Evolutionary conservation across 2,113 vertebrate species (phyloP), one percentile per base, ranked within the genome.

Genomic region (Mastomys coucha): DNA sequence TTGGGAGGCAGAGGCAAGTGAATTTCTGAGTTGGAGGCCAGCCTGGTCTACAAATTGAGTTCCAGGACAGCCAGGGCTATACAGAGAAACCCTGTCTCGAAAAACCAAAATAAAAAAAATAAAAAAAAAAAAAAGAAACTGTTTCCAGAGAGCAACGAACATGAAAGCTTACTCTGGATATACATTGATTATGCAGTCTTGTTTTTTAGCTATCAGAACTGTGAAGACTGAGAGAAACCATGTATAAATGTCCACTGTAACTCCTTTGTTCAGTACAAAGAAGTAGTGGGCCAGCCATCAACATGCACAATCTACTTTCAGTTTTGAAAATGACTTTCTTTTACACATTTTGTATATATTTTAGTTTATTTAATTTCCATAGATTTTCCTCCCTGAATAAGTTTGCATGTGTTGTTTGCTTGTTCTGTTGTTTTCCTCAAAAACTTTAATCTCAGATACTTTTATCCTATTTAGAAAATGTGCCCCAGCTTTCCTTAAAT

Each of bases 301-400:
- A 39, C 2, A 67, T 58, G 33, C 0, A 78, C 36, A 60, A 36
- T n/a, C 51, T 1, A 86, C 89, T 87, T 94, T 77, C 22, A 78
- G 5, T 81, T 96, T 96, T 58, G 22, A 90, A 97, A 93, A 93
- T 85, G 1, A 86, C 39, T 45, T 20, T 89, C 81, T 6, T 70
- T 87, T 0, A 81, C 0, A 91, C 4, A 9, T 10, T 84, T 94
- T 90, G 51, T 5, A 10, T 56, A 58, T 96, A 10, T 20, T 45
- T 86, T 69, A 88, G 10, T 24, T 84, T 91, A 84, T n/a, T 85
- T 85, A 63, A 22, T 14, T 69, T 95, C 51, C 2, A 2, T 51
- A 22, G 28, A 67, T 63, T 72, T 92, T 36, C 72, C 22, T 2
- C 49, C 89, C n/a, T 45, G 2, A 24, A 17, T 82, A 36, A n/a